Percentiles rank a stretch among this genome's conserved stretches.
phyloP scores from a whole-genome alignment of 2,113 vertebrate genomes.

The Vimba vimba region DNA sequence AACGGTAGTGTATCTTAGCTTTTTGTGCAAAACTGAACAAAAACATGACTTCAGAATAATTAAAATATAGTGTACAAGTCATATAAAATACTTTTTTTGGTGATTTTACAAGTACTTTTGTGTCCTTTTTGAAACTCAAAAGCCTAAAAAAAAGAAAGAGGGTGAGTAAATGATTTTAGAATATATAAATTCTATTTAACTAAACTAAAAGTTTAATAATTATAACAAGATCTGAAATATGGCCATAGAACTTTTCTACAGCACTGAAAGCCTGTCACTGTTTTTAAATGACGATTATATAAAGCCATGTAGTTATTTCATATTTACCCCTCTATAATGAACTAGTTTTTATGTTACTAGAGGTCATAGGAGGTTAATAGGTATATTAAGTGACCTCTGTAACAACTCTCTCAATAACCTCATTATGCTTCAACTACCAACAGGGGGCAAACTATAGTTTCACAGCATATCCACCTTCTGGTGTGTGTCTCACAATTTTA shows the following conservation, averaged over 20 bases:
- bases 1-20: neutral
- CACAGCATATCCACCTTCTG: constrained; percentile 54
- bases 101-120: neutral
- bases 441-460: constrained; percentile 72
- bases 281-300: neutral
- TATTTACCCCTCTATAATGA: neutral
- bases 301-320: neutral
- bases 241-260: neutral
- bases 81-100: neutral
- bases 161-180: neutral
- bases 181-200: neutral
- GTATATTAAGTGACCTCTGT: neutral
- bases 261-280: neutral
- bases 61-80: neutral
- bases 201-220: neutral
- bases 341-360: neutral
- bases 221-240: neutral
- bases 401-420: constrained; percentile 7
- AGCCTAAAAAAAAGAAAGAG: neutral
- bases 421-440: constrained; percentile 61
- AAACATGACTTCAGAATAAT: neutral
- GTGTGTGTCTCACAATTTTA: constrained; percentile 51
- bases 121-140: neutral
- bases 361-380: constrained; percentile 7
- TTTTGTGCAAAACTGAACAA: no score